phyloP scores from a whole-genome alignment of 2,888 invertebrate genomes.

The Leistus spinibarbis region DNA sequence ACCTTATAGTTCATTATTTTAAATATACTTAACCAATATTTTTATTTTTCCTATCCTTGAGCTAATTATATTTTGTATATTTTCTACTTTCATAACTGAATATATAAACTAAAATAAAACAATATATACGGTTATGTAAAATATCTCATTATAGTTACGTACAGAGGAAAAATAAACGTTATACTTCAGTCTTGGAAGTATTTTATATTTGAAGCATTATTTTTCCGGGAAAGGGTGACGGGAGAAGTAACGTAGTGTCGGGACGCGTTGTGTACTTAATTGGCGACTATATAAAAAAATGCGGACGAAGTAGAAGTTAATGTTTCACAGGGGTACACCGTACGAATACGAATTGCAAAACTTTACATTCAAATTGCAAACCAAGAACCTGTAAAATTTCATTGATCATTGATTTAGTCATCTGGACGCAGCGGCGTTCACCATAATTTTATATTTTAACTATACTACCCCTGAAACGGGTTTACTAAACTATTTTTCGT shows the following conservation, averaged over 20 bases:
- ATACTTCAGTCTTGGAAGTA: background rate
- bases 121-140: background rate
- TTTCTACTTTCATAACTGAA: background rate
- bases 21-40: background rate
- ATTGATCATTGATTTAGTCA: conserved; percentile 37
- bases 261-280: conserved; percentile 22
- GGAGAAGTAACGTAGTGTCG: background rate
- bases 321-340: conserved; percentile 27
- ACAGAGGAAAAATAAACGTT: background rate
- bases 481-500: background rate
- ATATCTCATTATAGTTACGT: background rate
- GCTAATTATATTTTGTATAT: background rate
- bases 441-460: background rate
- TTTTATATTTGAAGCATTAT: background rate
- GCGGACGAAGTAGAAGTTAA: conserved; percentile 31
- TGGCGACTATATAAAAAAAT: conserved; percentile 32
- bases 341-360: conserved; percentile 36
- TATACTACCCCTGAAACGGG: background rate
- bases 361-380: conserved; percentile 39
- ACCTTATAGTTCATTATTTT: background rate
- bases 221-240: background rate
- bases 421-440: conserved; percentile 21
- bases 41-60: background rate
- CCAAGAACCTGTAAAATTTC: conserved; percentile 39
- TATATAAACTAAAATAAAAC: background rate